Evolutionary conservation across 1,140 invertebrate species (phyloP).

Genomic region (Ips nitidus): DNA sequence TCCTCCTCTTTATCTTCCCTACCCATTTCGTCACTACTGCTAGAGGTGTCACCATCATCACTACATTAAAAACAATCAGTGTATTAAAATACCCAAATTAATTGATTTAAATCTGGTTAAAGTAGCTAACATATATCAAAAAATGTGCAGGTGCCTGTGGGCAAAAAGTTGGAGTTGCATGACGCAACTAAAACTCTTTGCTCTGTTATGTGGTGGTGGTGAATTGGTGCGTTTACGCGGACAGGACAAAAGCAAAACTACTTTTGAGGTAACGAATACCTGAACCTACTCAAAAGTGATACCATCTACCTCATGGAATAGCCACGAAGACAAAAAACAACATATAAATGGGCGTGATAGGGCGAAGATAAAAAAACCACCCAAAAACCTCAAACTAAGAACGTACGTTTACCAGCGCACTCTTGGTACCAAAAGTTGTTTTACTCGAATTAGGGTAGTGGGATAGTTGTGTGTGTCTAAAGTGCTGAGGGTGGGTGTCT

Average conservation of each 20-base stretch:
- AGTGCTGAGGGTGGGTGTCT: constrained; percentile 16
- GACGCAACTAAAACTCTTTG: too few relatives aligned
- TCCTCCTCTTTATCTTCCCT: constrained; percentile 40
- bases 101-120: neutral
- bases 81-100: constrained; percentile 1
- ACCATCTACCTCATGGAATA: too few relatives aligned
- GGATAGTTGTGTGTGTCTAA: constrained; percentile 26
- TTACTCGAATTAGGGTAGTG: constrained; percentile 27
- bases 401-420: constrained; percentile 20
- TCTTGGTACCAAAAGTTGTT: constrained; percentile 29
- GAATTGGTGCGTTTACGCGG: constrained; percentile 10
- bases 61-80: constrained; percentile 50
- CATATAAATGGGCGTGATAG: constrained; percentile 7
- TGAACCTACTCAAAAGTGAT: too few relatives aligned
- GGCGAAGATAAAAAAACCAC: constrained; percentile 15
- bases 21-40: constrained; percentile 58
- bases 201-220: neutral
- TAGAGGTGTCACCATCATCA: constrained; percentile 76
- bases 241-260: constrained; percentile 33
- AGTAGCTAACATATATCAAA: too few relatives aligned
- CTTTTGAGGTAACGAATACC: constrained; percentile 9
- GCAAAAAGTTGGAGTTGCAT: too few relatives aligned
- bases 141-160: too few relatives aligned
- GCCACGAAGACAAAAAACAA: neutral
- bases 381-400: constrained; percentile 14